Conservation (phyloP, 2,797 vertebrate species). For the Onychomys leucogaster region DNA sequence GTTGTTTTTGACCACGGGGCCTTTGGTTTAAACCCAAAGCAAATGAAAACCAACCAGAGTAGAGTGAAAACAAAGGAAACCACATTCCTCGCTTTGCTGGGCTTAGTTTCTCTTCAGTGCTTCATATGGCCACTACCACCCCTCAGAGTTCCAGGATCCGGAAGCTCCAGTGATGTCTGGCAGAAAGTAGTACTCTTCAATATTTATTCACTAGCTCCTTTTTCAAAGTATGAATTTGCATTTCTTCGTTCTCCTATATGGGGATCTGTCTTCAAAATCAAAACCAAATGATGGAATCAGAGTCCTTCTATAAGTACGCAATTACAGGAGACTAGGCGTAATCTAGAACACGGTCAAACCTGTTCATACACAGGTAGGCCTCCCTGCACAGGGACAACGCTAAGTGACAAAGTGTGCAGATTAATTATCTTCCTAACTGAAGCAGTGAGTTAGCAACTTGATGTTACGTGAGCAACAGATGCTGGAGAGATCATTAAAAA, state of each 20-base stretch:
- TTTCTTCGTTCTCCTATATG: neutral
- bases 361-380: neutral
- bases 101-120: neutral
- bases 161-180: neutral
- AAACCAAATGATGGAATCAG: neutral
- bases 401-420: neutral
- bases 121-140: neutral
- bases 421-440: neutral
- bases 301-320: neutral
- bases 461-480: neutral
- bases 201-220: neutral
- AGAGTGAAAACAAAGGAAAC: neutral
- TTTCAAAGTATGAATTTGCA: neutral
- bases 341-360: neutral
- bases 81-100: neutral
- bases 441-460: neutral
- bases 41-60: neutral
- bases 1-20: neutral
- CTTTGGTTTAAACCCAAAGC: neutral
- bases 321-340: constrained; percentile 13
- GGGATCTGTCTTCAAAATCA: neutral
- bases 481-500: neutral
- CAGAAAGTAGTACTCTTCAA: neutral
- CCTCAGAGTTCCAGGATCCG: neutral
- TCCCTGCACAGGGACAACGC: neutral